Percentiles rank a stretch among this genome's conserved stretches.
These are phyloP conservation scores for Vanessa atalanta DNA, from an alignment of 1,140 invertebrate species.

Conservation along the genomic window DNA sequence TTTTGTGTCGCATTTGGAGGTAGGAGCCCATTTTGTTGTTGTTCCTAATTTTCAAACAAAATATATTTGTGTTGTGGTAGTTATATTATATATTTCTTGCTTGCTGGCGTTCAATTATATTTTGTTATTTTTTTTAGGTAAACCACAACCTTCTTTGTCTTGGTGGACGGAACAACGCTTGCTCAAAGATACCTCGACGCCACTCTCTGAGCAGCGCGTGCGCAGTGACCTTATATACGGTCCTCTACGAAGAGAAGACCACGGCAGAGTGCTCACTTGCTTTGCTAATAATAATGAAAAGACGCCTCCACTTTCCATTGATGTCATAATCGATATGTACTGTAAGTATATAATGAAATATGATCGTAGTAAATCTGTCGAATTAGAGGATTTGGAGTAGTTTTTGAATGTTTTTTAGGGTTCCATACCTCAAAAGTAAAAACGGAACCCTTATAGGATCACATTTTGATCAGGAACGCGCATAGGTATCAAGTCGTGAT, in stretches of 20 bases:
- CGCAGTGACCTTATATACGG: constrained; percentile 65
- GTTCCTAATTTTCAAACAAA: too few species aligned
- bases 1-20: constrained; percentile 71
- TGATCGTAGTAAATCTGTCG: neutral
- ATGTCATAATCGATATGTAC: constrained; percentile 68
- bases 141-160: constrained; percentile 56
- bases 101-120: too few species aligned
- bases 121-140: constrained; percentile 46
- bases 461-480: too few species aligned
- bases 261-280: constrained; percentile 64
- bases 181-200: constrained; percentile 56
- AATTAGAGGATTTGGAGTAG: too few species aligned
- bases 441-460: too few species aligned
- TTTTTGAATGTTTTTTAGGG: too few species aligned
- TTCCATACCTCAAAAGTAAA: too few species aligned
- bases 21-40: constrained; percentile 30
- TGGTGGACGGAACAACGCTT: constrained; percentile 61
- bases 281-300: constrained; percentile 64
- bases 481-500: too few species aligned
- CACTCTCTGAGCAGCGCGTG: constrained; percentile 66
- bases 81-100: too few species aligned
- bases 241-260: constrained; percentile 63
- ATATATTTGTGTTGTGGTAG: too few species aligned
- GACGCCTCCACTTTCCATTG: constrained; percentile 59
- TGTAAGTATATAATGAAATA: constrained; percentile 51